A percentile compares a stretch with the other conserved stretches of the same genome.
Conservation (phyloP, 2,113 vertebrate species). For the Spermophilus dauricus region DNA sequence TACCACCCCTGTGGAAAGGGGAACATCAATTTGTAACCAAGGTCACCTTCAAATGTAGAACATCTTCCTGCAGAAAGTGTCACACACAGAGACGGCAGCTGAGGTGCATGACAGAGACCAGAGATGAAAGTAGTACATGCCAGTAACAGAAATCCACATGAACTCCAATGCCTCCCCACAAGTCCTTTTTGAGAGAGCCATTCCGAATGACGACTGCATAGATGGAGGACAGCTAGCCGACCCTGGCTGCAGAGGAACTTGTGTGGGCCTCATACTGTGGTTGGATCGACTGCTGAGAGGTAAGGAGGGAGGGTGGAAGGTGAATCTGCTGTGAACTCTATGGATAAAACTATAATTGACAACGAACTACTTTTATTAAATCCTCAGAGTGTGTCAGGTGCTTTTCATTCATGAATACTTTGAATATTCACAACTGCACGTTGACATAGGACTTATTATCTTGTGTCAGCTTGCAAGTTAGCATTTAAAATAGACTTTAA, state of each 20-base stretch:
- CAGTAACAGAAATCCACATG: accelerated
- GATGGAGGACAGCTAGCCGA: accelerated
- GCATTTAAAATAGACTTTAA: not conserved
- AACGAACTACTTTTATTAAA: not conserved
- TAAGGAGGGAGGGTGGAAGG: not conserved
- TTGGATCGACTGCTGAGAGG: not conserved
- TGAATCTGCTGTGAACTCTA: accelerated
- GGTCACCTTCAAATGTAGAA: not conserved
- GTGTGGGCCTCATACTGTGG: accelerated
- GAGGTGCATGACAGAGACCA: not conserved
- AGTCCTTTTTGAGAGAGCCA: not conserved
- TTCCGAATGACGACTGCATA: not conserved
- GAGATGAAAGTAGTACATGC: not conserved
- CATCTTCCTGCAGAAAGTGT: not conserved
- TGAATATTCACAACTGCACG: not conserved
- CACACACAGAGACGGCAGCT: not conserved
- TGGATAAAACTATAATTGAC: not conserved
- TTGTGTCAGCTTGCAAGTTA: not conserved
- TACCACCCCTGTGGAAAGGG: not conserved
- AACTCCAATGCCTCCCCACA: too few species aligned
- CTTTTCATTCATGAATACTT: not conserved
- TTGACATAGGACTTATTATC: not conserved
- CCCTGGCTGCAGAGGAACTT: not conserved
- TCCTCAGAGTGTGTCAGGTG: not conserved
- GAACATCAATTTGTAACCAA: not conserved